Conservation (phyloP, 2,113 vertebrate species). For the Anolis carolinensis region DNA sequence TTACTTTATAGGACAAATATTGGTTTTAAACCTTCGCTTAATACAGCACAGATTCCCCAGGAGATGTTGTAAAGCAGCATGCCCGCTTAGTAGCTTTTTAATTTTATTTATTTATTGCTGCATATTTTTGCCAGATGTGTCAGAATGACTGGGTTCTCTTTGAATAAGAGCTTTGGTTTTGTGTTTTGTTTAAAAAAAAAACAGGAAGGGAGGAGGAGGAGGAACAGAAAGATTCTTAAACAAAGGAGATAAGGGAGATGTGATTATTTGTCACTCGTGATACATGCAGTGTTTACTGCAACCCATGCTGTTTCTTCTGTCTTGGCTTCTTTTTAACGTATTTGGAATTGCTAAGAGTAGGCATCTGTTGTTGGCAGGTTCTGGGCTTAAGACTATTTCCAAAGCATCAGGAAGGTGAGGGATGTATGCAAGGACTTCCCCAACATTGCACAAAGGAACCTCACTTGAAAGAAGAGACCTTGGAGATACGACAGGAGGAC, state of each 20-base stretch:
- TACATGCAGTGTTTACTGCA: conserved; percentile 43
- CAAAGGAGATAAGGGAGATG: conserved; percentile 45
- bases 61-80: conserved; percentile 42
- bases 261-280: conserved; percentile 22
- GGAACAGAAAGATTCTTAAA: conserved; percentile 34
- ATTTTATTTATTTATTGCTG: conserved; percentile 40
- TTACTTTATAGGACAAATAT: conserved; percentile 42
- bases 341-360: conserved; percentile 16
- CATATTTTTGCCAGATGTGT: conserved; percentile 44
- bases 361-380: conserved; percentile 12
- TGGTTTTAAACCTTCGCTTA: conserved; percentile 62
- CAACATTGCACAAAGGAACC: conserved; percentile 19
- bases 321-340: conserved; percentile 6
- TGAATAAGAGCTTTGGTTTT: conserved; percentile 42
- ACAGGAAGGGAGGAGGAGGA: conserved; percentile 38
- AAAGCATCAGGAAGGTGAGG: neutral
- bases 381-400: conserved; percentile 23
- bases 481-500: conserved; percentile 35
- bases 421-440: neutral
- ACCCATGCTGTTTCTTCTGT: conserved; percentile 35
- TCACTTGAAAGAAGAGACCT: conserved; percentile 44
- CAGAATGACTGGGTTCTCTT: conserved; percentile 10
- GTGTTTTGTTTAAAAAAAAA: too few relatives aligned
- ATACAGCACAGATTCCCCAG: conserved; percentile 38
- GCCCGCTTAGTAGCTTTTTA: conserved; percentile 10